Percentiles rank a stretch among this genome's conserved stretches.
Conservation (phyloP, 2,797 vertebrate genomes). For the Syngnathus rostellatus region DNA sequence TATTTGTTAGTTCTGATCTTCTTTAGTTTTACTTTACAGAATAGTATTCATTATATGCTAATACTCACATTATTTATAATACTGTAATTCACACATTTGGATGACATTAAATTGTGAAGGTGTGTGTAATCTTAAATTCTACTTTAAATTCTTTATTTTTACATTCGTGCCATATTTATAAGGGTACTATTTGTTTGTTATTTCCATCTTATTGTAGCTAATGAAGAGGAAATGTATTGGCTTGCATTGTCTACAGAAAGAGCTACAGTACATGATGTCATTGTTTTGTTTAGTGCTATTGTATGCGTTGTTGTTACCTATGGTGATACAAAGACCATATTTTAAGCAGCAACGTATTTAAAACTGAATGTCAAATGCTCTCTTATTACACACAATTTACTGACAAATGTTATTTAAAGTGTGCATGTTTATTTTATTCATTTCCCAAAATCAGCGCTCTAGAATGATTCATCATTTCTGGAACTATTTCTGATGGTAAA, state of each 20-base stretch:
- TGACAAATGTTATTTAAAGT: neutral
- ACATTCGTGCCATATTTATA: neutral
- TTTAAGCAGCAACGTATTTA: neutral
- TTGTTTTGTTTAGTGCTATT: neutral
- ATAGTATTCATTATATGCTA: no score
- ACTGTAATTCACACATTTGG: no score
- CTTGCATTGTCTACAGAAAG: neutral
- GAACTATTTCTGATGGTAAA: constrained; percentile 11
- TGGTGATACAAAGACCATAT: neutral
- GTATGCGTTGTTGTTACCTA: neutral
- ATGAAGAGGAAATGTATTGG: neutral
- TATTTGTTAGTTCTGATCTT: neutral
- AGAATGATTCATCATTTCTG: constrained; percentile 36
- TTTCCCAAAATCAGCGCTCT: constrained; percentile 9
- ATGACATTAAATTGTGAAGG: neutral
- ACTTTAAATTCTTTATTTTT: neutral
- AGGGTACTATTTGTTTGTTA: neutral
- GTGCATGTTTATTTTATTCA: neutral
- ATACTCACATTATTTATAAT: no score
- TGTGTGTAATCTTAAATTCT: neutral
- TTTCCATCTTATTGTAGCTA: neutral
- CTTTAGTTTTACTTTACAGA: neutral
- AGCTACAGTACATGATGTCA: neutral
- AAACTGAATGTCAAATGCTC: neutral
- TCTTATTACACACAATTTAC: neutral